phyloP scores from a whole-genome alignment of 2,113 vertebrate species.

The Archocentrus centrarchus region DNA sequence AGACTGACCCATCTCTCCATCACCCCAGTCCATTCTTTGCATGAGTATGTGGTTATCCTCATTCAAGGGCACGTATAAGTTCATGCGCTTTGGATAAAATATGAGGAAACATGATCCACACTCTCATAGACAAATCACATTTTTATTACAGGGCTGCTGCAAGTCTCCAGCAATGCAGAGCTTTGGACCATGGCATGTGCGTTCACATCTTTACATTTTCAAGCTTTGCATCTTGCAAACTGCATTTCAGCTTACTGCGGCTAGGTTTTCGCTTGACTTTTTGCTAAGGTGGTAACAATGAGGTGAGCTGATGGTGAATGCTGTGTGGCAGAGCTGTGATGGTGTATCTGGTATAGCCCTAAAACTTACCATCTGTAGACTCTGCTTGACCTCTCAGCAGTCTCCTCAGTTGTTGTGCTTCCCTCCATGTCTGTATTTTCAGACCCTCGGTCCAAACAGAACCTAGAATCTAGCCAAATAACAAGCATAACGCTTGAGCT shows the following conservation, averaged over 20 bases:
- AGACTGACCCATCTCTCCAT: constrained; percentile 3
- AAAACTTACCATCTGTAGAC: neutral
- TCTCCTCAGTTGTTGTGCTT: neutral
- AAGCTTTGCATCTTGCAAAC: neutral
- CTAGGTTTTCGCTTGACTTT: neutral
- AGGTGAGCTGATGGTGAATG: neutral
- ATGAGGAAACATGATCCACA: neutral
- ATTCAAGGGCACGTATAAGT: neutral
- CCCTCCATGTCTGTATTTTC: neutral
- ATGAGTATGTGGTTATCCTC: neutral
- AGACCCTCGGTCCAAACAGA: neutral
- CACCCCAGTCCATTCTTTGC: neutral
- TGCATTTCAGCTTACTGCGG: neutral
- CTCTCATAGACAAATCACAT: neutral
- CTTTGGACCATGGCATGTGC: neutral
- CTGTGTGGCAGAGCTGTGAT: neutral
- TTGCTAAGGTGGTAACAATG: neutral
- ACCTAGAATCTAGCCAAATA: neutral
- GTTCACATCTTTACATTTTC: neutral
- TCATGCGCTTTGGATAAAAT: neutral
- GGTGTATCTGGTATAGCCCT: neutral
- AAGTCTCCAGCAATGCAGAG: neutral
- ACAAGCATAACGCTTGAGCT: neutral
- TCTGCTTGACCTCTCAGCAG: neutral
- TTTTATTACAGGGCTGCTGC: neutral